Base-by-base conservation (phyloP, 2,888 invertebrate species). In the Lasioglossum pauxillum region DNA sequence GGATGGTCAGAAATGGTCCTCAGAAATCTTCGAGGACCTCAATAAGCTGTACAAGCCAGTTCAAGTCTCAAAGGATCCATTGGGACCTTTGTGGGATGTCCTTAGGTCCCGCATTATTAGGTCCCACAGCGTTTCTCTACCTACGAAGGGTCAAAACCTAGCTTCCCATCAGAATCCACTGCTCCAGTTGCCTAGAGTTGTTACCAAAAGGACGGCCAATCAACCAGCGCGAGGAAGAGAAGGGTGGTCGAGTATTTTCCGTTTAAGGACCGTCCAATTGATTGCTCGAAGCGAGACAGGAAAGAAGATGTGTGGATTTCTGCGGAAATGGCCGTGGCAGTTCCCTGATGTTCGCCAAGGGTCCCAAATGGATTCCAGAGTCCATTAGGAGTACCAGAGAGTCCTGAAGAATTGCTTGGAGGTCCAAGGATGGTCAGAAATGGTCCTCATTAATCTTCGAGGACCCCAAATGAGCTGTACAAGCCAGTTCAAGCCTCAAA, bases 381-480 rank as follows among this genome's bases (percentile, higher is more conserved):
- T n/a, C n/a, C 12, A 57, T n/a, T 12, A n/a, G 10, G n/a, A n/a
- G n/a, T n/a, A 1, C 23, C 53, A n/a, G n/a, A 57, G n/a, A 12
- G n/a, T 57, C 57, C 12, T n/a, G n/a, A 57, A n/a, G 4, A n/a
- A 3, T n/a, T 57, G 0, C 12, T n/a, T 10, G 3, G n/a, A 12
- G 57, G 57, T 57, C 57, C 23, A 10, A 53, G 8, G n/a, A 53
- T 23, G 53, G 23, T 23, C 23, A 23, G 0, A 8, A 23, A 23
- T 10, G 23, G 8, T 23, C 23, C 53, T 23, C 53, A 3, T 10
- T 23, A 3, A 10, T 53, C 3, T 2, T 23, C 10, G 10, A n/a
- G 0, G 8, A 4, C 10, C 1, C n/a, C 10, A n/a, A n/a, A 53
- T 1, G n/a, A 1, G 10, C 10, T 53, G 10, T n/a, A 53, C 10